Percentiles rank a stretch among this genome's conserved stretches.
phyloP scores from a whole-genome alignment of 2,113 vertebrate genomes.

The Orycteropus afer region DNA sequence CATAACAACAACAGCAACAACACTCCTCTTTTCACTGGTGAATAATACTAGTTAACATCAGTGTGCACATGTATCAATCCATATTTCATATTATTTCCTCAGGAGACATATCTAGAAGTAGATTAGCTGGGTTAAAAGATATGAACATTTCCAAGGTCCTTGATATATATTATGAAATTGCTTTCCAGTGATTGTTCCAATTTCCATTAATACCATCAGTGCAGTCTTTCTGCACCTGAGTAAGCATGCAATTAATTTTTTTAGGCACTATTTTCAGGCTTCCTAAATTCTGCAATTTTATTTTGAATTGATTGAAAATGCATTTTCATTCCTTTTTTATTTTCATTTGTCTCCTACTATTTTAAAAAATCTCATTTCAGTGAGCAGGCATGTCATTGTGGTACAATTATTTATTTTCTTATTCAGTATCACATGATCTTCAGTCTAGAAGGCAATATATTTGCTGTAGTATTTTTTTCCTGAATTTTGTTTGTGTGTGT shows the following conservation, averaged over 20 bases:
- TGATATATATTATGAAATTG: neutral
- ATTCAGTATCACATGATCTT: slow-evolving; percentile 10
- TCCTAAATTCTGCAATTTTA: slow-evolving; percentile 26
- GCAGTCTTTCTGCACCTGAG: neutral
- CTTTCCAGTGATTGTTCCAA: neutral
- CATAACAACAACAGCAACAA: neutral
- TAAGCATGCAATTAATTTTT: neutral
- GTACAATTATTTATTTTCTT: slow-evolving; percentile 61
- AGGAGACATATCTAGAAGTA: neutral
- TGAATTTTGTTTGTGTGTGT: too few relatives aligned
- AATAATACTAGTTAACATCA: neutral
- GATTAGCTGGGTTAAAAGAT: slow-evolving; percentile 3
- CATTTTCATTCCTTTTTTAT: slow-evolving; percentile 33
- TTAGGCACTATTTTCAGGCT: neutral
- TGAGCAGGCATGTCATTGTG: neutral
- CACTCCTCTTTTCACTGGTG: neutral
- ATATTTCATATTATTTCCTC: neutral
- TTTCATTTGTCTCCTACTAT: slow-evolving; percentile 39
- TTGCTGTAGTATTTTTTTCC: too few relatives aligned
- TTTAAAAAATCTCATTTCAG: slow-evolving; percentile 38
- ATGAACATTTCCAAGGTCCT: neutral
- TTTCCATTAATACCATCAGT: neutral
- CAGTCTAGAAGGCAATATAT: too few relatives aligned
- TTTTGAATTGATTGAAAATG: slow-evolving; percentile 45
- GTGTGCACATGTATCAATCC: neutral